These are phyloP conservation scores for Sciurus vulgaris DNA, from an alignment of 2,797 vertebrate species.

Conservation along the genomic window DNA sequence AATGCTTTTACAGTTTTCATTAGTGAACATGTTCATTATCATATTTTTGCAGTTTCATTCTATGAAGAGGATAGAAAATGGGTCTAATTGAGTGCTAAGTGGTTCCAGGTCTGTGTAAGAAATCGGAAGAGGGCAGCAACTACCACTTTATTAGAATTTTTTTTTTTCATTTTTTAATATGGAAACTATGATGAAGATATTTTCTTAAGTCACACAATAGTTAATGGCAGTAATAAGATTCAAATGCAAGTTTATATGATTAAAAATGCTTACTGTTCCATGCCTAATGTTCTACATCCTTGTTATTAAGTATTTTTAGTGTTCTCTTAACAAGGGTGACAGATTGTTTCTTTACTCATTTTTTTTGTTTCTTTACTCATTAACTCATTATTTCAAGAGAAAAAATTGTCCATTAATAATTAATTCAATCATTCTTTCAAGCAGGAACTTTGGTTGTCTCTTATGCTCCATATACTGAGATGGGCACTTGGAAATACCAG, in stretches of 20 bases:
- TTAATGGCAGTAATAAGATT: background rate
- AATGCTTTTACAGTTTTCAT: background rate
- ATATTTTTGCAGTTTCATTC: background rate
- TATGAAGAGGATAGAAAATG: background rate
- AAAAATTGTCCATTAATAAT: too few relatives aligned
- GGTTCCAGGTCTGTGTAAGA: background rate
- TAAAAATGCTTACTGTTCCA: background rate
- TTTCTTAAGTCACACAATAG: background rate
- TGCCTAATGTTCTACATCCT: background rate
- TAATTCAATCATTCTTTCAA: constrained; percentile 31
- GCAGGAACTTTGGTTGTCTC: background rate
- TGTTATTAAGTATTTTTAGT: background rate
- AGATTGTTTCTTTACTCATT: background rate
- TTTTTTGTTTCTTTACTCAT: background rate
- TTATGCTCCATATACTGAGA: too few relatives aligned
- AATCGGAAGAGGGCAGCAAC: background rate
- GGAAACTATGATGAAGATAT: background rate
- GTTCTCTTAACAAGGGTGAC: background rate
- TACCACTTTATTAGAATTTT: background rate
- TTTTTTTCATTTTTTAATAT: background rate
- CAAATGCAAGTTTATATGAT: background rate
- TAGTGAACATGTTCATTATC: background rate
- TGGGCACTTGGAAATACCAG: too few relatives aligned
- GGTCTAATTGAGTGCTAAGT: background rate
- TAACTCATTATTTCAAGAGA: too few relatives aligned